Base-by-base conservation (phyloP, 2,797 vertebrate species). In the Megalops cyprinoides region DNA sequence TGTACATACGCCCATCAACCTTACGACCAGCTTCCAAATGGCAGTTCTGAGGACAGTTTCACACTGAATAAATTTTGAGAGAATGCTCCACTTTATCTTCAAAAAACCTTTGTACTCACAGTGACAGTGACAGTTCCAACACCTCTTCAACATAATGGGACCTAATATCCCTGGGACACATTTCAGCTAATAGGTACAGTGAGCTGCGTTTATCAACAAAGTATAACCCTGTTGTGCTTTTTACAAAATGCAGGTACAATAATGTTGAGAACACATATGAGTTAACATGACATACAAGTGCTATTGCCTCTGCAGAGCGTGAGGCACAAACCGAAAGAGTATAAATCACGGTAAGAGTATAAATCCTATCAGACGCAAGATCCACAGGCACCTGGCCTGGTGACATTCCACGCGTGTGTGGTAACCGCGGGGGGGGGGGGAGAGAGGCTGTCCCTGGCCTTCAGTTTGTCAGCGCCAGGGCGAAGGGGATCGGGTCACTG, bases 401-500 rank as follows among this genome's bases (percentile, higher is more conserved):
- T 15, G 9, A 31, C 60, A 62, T 62, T 62, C 60, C 28, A 14
- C 9, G 18, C 28, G 28, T 34, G n/a, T 4, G 10, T 25, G 7
- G 25, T 31, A 31, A 9, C n/a, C n/a, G 12, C 31, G 10, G 8
- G 14, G 51, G 8, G 3, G 14, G 1, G 56, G 2, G 2, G 18
- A 3, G 53, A 51, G 20, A 51, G 20, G n/a, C n/a, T n/a, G 31
- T 18, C 46, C 46, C 34, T 10, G 48, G 55, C 42, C 55, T 42
- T 60, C 28, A 25, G 73, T 28, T 18, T 60, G 14, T 39, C 53
- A 71, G 75, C 34, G 44, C n/a, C 28, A 39, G 28, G 53, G 48
- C n/a, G 4, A 74, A 31, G 65, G 37, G 67, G 82, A 83, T 79
- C 28, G 77, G 51, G 62, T 77, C 74, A 75, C 60, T 3, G 25